Evolutionary conservation across 1,140 invertebrate genomes (phyloP), one percentile per base, ranked within the genome.

Genomic region (Tetramorium parvispinum): DNA sequence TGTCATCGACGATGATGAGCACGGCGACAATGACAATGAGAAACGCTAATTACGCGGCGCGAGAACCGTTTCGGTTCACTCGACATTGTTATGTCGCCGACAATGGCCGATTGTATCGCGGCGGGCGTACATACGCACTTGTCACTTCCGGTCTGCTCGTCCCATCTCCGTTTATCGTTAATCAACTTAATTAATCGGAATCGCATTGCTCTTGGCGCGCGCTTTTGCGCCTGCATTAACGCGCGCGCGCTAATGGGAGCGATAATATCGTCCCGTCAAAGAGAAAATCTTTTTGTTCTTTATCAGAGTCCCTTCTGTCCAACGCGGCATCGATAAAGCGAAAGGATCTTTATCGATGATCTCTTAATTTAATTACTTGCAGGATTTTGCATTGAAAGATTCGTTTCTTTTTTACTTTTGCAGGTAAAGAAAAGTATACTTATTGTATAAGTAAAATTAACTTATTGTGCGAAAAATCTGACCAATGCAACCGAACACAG

Each of bases 1-100:
- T 8, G 63, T 3, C 63, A 43, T 4, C 57, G 82, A 85, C 86
- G 55, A n/a, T 2, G 75, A 70, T 46, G 70, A 83, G 18, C 21
- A 43, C 73, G 11, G 51, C 59, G 57, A 79, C 59, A 40, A 65
- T 51, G 65, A 79, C 55, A 55, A 83, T 27, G 57, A 87, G 65
- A 43, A 86, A 85, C 37, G 87, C 87, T 89, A 89, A 89, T 89
- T 89, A 89, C 55, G 88, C 76, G 51, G n/a, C 37, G 68, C 87
- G 65, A 86, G 76, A 43, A 89, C 79, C 61, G 70, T 89, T 86
- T 55, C 66, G 59, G 68, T 89, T 88, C 85, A 88, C 78, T 88
- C 86, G 76, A 66, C 85, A 18, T 75, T 55, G 40, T 68, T 87
- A 59, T 75, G 40, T 75, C 77, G 59, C 49, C 78, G 78, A 88